These are phyloP conservation scores for Scopus umbretta DNA, from an alignment of 2,113 vertebrate species.

Conservation along the genomic window DNA sequence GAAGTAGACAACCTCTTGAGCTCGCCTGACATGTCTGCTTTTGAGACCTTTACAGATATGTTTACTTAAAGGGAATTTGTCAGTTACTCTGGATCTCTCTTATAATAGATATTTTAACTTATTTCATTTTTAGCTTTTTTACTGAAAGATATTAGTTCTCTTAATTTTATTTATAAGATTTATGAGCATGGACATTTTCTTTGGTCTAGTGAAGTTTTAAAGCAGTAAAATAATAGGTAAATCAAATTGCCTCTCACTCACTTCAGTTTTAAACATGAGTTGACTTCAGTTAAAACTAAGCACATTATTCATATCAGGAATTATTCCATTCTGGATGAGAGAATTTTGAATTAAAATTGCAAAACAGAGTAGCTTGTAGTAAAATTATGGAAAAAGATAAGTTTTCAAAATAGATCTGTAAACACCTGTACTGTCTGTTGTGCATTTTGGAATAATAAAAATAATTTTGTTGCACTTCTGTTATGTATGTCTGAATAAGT, in stretches of 20 bases:
- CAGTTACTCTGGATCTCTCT: not conserved
- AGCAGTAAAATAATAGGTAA: not conserved
- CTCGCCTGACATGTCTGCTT: not conserved
- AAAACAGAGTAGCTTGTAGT: not conserved
- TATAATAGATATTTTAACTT: not conserved
- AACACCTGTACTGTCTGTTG: not conserved
- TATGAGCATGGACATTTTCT: not conserved
- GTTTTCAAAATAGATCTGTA: not conserved
- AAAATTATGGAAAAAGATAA: not conserved
- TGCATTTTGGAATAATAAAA: slow-evolving; percentile 25
- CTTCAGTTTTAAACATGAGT: not conserved
- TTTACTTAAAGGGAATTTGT: not conserved
- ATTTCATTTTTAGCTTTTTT: slow-evolving; percentile 19
- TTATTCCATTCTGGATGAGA: not conserved
- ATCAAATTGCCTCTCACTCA: not conserved
- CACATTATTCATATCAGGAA: not conserved
- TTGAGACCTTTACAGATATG: not conserved
- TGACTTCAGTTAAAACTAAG: not conserved
- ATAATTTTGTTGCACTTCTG: not conserved
- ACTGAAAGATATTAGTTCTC: not conserved
- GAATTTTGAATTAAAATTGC: not conserved
- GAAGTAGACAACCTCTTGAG: not conserved
- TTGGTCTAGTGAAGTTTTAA: not conserved
- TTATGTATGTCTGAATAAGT: not conserved
- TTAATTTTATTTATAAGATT: not conserved